phyloP scores from a whole-genome alignment of 35 echinoderm and acorn worm species.

The Holothuria glaberrima region DNA sequence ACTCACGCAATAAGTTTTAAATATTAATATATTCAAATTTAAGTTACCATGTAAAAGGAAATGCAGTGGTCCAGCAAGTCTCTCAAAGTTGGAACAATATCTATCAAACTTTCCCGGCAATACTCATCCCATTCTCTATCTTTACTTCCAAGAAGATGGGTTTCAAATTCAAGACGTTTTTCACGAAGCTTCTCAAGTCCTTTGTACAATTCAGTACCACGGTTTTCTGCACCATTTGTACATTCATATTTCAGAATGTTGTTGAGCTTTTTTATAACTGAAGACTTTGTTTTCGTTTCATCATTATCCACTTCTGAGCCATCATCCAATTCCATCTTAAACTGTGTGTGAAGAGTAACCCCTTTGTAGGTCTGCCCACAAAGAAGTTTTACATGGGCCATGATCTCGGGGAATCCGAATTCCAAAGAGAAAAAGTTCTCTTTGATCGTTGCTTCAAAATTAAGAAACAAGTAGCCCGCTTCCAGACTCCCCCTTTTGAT shows the following conservation, averaged over 20 bases:
- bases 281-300: background rate
- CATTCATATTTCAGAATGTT: background rate
- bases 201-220: background rate
- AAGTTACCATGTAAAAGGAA: background rate
- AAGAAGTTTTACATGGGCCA: background rate
- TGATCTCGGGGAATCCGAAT: background rate
- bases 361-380: constrained; percentile 1
- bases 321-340: background rate
- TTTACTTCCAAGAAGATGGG: background rate
- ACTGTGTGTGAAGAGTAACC: background rate
- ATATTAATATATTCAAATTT: background rate
- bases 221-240: background rate
- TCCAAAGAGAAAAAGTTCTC: background rate
- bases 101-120: background rate
- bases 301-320: background rate
- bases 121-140: background rate
- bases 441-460: background rate
- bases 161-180: background rate
- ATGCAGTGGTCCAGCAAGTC: background rate
- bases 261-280: background rate
- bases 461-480: background rate
- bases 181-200: background rate
- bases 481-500: constrained; percentile 5
- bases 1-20: background rate
- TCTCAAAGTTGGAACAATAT: background rate